Evolutionary conservation across 2,888 invertebrate genomes (phyloP).

Genomic region (Coenonympha arcania): DNA sequence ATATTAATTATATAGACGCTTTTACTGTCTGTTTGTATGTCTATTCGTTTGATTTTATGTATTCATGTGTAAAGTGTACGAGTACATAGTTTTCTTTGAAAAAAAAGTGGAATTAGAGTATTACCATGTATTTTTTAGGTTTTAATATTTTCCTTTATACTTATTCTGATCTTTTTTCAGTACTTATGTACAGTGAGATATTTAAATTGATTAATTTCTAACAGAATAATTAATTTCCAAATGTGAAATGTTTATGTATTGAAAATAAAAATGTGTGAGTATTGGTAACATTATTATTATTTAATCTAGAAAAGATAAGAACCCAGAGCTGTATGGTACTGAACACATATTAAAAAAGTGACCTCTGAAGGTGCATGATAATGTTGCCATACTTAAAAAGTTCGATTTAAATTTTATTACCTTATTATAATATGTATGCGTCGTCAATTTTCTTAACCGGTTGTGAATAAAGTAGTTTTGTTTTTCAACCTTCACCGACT

Average conservation of each 20-base stretch:
- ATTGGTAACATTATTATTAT: background rate
- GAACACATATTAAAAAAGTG: background rate
- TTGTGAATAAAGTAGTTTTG: constrained; percentile 46
- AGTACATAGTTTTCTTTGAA: constrained; percentile 1
- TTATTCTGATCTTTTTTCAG: background rate
- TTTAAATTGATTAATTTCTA: background rate
- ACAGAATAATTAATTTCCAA: background rate
- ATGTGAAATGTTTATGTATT: too few species aligned
- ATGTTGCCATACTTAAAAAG: constrained; percentile 25
- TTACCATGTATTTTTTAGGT: background rate
- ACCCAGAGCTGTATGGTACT: background rate
- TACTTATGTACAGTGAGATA: too few species aligned
- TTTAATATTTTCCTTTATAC: background rate
- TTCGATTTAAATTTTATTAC: constrained; percentile 11
- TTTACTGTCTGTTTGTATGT: too few species aligned
- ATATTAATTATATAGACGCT: constrained; percentile 28
- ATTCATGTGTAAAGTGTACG: constrained; percentile 1
- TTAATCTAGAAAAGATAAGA: background rate
- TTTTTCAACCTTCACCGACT: constrained; percentile 40
- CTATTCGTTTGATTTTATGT: constrained; percentile 1
- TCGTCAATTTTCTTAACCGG: constrained; percentile 49
- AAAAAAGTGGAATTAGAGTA: background rate
- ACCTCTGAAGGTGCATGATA: background rate
- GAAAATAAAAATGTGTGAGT: too few species aligned
- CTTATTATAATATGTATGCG: constrained; percentile 23